Base-by-base conservation (phyloP, 2,888 invertebrate species). In the Nipponacmea schrenckii region DNA sequence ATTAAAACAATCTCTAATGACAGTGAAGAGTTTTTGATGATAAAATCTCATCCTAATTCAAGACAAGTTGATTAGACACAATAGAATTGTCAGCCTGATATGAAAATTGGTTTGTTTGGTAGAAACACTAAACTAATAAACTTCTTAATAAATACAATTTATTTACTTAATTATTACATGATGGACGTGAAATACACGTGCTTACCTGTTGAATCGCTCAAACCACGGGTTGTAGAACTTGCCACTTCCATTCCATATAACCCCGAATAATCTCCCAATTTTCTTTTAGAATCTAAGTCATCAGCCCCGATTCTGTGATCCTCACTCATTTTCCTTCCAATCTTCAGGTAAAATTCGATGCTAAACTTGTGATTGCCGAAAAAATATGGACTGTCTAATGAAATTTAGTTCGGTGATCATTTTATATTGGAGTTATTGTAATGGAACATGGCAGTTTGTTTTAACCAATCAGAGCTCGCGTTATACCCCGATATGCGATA, bases 231-330 rank as follows among this genome's bases (percentile, higher is more conserved):
- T 10, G 78, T 67, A 8, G 76, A 44, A 5, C 77, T 56, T 3
- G 75, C 68, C n/a, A 90, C 84, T 75, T 91, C 91, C 69, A 91
- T 92, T 31, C 94, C 93, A 89, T 96, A 96, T 82, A 96, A 91
- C 31, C 95, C 94, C 72, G 94, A 93, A 89, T 96, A 96, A 90
- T 96, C 96, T 89, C 96, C 96, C 90, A 94, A 86, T 79, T 90
- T 90, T 71, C 89, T 83, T 76, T 89, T 89, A 72, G 89, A 89
- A 67, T 90, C 89, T n/a, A 85, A 82, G 44, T 87, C 83, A 56
- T 88, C 87, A 56, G 86, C 87, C 69, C 85, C 83, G 80, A 82
- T 73, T 71, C 86, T 72, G 71, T 83, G 84, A 74, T 88, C 87
- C 76, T 88, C 88, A 74, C 85, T 82, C 80, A 87, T 82, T 66